phyloP scores from a whole-genome alignment of 2,797 vertebrate species.

The Acanthurus lineatus region DNA sequence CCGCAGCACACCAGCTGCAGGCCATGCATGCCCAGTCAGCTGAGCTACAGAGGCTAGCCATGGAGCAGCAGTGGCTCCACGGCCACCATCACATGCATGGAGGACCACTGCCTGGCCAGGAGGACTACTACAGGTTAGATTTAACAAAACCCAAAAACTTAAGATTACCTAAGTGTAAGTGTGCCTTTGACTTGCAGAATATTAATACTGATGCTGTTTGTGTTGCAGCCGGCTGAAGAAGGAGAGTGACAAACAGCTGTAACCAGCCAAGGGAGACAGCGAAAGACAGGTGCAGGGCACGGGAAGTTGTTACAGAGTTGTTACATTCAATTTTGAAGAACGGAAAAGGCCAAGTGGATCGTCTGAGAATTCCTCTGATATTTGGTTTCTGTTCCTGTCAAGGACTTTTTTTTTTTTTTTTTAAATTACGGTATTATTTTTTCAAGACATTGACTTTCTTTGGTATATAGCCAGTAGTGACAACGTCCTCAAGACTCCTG shows the following conservation, averaged over 20 bases:
- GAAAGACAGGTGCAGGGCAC: constrained; percentile 76
- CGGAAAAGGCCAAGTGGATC: constrained; percentile 86
- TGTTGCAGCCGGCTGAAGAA: constrained; percentile 97
- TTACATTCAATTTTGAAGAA: constrained; percentile 85
- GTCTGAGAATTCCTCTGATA: constrained; percentile 83
- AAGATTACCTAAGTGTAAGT: neutral
- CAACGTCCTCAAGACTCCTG: constrained; percentile 95
- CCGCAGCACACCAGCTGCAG: constrained; percentile 98
- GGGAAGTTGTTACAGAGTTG: constrained; percentile 81
- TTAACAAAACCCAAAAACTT: neutral
- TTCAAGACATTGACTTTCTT: constrained; percentile 90
- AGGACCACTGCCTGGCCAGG: constrained; percentile 96
- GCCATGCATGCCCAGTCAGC: constrained; percentile 99
- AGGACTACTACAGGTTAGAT: constrained; percentile 98
- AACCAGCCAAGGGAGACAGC: constrained; percentile 75
- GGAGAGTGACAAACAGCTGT: constrained; percentile 99
- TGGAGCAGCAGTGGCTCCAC: constrained; percentile 99
- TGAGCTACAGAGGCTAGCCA: constrained; percentile 97
- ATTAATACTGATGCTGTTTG: constrained; percentile 40
- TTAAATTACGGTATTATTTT: constrained; percentile 77
- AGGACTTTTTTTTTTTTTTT: constrained; percentile 76
- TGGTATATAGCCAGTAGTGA: constrained; percentile 93
- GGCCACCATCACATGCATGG: constrained; percentile 99
- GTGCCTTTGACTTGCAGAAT: neutral
- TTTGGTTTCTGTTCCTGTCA: constrained; percentile 69